Conservation (phyloP, 2,888 invertebrate species). For the Euphydryas editha region DNA sequence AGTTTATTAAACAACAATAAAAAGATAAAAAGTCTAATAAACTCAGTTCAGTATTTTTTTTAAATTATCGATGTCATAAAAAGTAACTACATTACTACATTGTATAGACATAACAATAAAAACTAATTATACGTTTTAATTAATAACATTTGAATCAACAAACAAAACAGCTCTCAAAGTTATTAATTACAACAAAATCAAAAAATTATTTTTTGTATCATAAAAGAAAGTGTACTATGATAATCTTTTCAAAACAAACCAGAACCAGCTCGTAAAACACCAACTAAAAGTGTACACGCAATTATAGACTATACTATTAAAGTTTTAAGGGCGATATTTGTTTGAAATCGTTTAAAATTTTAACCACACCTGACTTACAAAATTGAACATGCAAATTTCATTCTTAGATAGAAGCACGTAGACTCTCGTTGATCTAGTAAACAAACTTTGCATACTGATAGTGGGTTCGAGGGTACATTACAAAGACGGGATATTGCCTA, state of each 20-base stretch:
- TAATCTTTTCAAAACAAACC: conserved; percentile 13
- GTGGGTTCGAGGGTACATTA: conserved; percentile 8
- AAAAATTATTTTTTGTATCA: not conserved
- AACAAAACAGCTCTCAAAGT: not conserved
- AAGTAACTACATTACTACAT: too few relatives aligned
- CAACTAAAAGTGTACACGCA: not conserved
- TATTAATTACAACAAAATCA: conserved; percentile 1
- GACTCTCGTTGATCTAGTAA: conserved; percentile 38
- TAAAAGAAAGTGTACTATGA: not conserved
- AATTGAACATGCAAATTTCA: conserved; percentile 40
- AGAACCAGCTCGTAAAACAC: conserved; percentile 14
- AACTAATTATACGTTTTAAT: too few relatives aligned
- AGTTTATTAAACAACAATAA: too few relatives aligned
- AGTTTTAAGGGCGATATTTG: conserved; percentile 10
- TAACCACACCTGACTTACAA: conserved; percentile 30
- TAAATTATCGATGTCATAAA: too few relatives aligned
- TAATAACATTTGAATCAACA: not conserved
- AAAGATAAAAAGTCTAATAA: too few relatives aligned
- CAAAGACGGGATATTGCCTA: conserved; percentile 10
- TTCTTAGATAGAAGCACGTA: conserved; percentile 38
- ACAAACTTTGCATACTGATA: conserved; percentile 43
- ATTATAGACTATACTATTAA: conserved; percentile 12
- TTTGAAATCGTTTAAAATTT: conserved; percentile 19
- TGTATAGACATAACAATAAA: too few relatives aligned
- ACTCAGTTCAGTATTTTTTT: too few relatives aligned